These are phyloP conservation scores for Thymelicus acteon DNA, from an alignment of 2,888 invertebrate species.

Conservation along the genomic window DNA sequence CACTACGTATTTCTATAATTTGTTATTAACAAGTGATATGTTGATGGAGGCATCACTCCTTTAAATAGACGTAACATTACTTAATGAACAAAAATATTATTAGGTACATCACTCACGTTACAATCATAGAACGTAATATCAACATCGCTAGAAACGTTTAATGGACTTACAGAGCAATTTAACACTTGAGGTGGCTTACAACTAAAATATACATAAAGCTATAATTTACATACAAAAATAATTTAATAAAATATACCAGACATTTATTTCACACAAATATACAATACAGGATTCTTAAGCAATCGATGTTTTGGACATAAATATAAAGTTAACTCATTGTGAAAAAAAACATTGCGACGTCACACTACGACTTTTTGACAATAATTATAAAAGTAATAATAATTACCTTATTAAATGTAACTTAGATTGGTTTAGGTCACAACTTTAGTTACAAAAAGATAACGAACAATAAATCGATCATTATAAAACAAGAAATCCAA, in stretches of 20 bases:
- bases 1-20: conserved; percentile 76
- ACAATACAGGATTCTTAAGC: conserved; percentile 27
- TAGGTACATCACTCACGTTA: conserved; percentile 53
- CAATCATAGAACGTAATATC: conserved; percentile 60
- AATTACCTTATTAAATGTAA: not conserved
- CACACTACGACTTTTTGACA: not conserved
- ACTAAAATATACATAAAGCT: conserved; percentile 66
- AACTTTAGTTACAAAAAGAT: not conserved
- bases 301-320: conserved; percentile 12
- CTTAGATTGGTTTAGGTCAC: not conserved
- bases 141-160: conserved; percentile 57
- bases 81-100: conserved; percentile 66
- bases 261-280: conserved; percentile 63
- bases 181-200: conserved; percentile 79
- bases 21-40: conserved; percentile 85
- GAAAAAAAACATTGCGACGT: too few relatives aligned
- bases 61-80: conserved; percentile 70
- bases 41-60: conserved; percentile 79
- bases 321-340: not conserved
- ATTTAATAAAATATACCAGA: conserved; percentile 68
- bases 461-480: not conserved
- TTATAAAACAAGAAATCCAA: not conserved
- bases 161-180: conserved; percentile 75
- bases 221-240: conserved; percentile 70
- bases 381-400: not conserved